Percentiles rank a stretch among this genome's conserved stretches.
phyloP scores from a whole-genome alignment of 2,888 invertebrate species.

The Poecilobothrus nobilitatus region DNA sequence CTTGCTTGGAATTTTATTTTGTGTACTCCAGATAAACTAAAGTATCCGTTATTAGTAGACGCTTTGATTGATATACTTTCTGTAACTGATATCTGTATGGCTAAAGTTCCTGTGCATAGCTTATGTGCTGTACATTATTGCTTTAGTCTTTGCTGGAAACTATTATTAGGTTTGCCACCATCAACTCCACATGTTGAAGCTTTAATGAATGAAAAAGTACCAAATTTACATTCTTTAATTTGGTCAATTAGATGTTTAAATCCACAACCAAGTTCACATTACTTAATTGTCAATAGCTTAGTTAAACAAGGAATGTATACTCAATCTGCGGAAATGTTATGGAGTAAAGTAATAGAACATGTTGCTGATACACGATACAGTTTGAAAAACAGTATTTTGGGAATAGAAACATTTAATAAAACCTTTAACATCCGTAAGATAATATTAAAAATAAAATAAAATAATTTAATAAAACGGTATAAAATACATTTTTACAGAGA shows the following conservation, averaged over 20 bases:
- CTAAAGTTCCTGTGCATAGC: constrained; percentile 51
- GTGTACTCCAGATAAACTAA: constrained; percentile 83
- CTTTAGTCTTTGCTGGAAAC: constrained; percentile 55
- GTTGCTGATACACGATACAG: constrained; percentile 39
- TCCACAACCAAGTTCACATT: constrained; percentile 72
- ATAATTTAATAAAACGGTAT: background rate
- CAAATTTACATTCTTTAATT: constrained; percentile 72
- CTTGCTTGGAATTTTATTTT: constrained; percentile 89
- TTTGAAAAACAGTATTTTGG: constrained; percentile 37
- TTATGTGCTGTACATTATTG: constrained; percentile 84
- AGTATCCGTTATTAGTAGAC: constrained; percentile 78
- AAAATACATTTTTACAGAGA: constrained; percentile 24
- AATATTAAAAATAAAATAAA: background rate
- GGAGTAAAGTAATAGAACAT: constrained; percentile 41
- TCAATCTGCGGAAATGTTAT: constrained; percentile 50
- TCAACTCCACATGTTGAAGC: constrained; percentile 80
- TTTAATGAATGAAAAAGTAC: constrained; percentile 60
- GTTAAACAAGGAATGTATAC: constrained; percentile 86
- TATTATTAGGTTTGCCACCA: constrained; percentile 79
- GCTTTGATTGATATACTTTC: constrained; percentile 75
- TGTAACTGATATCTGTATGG: constrained; percentile 63
- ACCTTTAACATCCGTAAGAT: constrained; percentile 36
- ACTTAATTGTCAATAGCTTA: constrained; percentile 79
- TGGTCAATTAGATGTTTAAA: constrained; percentile 84
- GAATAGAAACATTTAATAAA: constrained; percentile 38